Percentiles rank a stretch among this genome's conserved stretches.
These are phyloP conservation scores for Hapalemur alaotrensis DNA, from an alignment of 2,797 vertebrate genomes.

Conservation along the genomic window DNA sequence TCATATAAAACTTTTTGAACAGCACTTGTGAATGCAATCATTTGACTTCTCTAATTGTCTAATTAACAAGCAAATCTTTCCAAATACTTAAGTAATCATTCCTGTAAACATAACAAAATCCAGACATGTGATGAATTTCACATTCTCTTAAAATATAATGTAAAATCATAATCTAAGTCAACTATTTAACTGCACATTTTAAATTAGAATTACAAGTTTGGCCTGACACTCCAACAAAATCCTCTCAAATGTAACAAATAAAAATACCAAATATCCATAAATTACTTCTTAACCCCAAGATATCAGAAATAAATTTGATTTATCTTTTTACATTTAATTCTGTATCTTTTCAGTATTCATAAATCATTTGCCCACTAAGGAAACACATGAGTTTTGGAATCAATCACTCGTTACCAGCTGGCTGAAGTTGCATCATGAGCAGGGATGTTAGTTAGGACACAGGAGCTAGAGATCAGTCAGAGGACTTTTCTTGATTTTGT, in stretches of 20 bases:
- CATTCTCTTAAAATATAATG: not conserved
- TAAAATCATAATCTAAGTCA: not conserved
- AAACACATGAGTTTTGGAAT: not conserved
- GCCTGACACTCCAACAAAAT: not conserved
- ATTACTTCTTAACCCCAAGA: not conserved
- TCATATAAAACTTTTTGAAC: not conserved
- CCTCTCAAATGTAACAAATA: not conserved
- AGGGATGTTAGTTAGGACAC: not conserved
- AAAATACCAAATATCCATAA: not conserved
- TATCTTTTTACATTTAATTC: not conserved
- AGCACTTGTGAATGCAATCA: not conserved
- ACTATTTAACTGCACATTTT: not conserved
- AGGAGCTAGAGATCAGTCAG: not conserved
- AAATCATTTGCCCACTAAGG: not conserved
- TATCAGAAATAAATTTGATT: not conserved
- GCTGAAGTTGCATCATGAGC: not conserved
- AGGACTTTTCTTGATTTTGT: not conserved
- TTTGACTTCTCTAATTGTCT: conserved; percentile 5
- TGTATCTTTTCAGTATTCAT: not conserved
- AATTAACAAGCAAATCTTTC: not conserved
- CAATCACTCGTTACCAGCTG: too few species aligned
- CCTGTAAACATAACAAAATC: not conserved
- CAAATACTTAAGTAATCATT: conserved; percentile 1
- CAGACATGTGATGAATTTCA: not conserved
- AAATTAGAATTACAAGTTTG: not conserved